Evolutionary conservation across 1,140 invertebrate genomes (phyloP), one percentile per base, ranked within the genome.

Genomic region (Ceratina calcarata): DNA sequence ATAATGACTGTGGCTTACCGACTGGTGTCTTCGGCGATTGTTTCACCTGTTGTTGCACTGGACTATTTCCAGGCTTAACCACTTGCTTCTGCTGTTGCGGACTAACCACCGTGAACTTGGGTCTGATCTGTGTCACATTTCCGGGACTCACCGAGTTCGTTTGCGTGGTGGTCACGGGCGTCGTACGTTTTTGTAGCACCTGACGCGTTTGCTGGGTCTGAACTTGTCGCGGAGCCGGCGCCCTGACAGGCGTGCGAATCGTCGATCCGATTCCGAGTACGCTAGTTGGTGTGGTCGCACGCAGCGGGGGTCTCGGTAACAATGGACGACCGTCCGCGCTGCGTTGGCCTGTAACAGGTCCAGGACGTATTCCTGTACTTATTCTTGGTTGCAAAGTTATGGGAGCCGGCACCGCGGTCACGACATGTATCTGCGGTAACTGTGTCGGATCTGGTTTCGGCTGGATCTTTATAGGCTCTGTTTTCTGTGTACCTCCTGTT

Each of bases 381-480:
- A 91, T 85, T 80, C 91, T 81, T 7, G 92, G 87, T 53, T 90
- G 90, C 18, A 92, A 58, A 7, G 86, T 82, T 75, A 92, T 80
- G 0, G 90, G 86, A 27, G 86, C 82, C 58, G 82, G 90, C 16
- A 92, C 89, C 4, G 91, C 90, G 49, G 91, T 90, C 10, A 93
- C 90, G 18, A 93, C 89, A 60, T 93, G 92, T 85, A 92, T 93
- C 82, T 93, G 92, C 71, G 89, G 92, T 55, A 93, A 84, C 82
- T 92, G 91, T 81, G 83, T 88, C 60, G 89, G 90, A 81, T 93
- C 92, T 20, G 92, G 92, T 72, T 92, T 93, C 7, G 92, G 92
- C 69, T 93, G 92, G 74, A 93, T 93, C 73, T 93, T 93, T 67
- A 93, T 88, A 51, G 91, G 92, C 67, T 93, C 92, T 24, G 49